Evolutionary conservation across 2,113 vertebrate genomes (phyloP).

Genomic region (Scortum barcoo): DNA sequence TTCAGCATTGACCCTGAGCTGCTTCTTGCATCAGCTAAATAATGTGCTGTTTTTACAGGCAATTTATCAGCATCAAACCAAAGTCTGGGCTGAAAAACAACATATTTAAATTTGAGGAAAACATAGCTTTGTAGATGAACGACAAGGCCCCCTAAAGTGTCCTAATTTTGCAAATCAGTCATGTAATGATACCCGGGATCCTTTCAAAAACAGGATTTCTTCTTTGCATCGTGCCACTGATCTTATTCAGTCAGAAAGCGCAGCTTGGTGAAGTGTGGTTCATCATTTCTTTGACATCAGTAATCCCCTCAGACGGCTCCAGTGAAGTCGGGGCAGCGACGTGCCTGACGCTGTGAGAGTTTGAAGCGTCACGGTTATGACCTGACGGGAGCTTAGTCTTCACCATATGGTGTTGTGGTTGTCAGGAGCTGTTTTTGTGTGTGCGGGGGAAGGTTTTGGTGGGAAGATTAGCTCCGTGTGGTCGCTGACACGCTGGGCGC

Average conservation of each 20-base stretch:
- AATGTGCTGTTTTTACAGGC: no score
- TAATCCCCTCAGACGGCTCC: constrained; percentile 32
- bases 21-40: no score
- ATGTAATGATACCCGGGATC: background rate
- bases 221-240: background rate
- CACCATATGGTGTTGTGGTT: constrained; percentile 66
- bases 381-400: constrained; percentile 52
- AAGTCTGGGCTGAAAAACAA: background rate
- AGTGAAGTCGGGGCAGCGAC: background rate
- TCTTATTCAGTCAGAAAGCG: background rate
- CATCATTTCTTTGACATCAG: background rate
- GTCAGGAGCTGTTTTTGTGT: constrained; percentile 38
- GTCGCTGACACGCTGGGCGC: background rate
- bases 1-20: no score
- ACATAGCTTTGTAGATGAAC: background rate
- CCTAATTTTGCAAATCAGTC: background rate
- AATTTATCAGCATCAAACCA: background rate
- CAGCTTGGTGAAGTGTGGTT: background rate
- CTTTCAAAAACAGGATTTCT: background rate
- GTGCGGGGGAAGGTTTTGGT: background rate
- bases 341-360: background rate
- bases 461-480: constrained; percentile 52
- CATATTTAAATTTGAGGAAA: background rate
- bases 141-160: background rate
- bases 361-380: constrained; percentile 24